Base-by-base conservation (phyloP, 2,797 vertebrate species). In the Syncerus caffer region DNA sequence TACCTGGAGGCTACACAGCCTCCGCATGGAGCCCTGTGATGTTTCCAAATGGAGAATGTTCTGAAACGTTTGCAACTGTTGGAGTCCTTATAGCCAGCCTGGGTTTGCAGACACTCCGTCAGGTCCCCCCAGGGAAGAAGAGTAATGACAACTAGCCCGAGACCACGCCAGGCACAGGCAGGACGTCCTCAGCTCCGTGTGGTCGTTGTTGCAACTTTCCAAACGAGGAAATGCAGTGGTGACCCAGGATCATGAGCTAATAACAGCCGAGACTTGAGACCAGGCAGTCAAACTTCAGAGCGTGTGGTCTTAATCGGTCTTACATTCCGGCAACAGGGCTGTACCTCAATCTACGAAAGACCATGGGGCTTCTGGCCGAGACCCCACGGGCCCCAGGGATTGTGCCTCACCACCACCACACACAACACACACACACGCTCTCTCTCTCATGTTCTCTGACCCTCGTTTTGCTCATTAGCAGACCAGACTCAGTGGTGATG, bases 101-200 rank as follows among this genome's bases (percentile, higher is more conserved):
- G 21, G 19, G 78, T 60, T 71, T 78, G 29, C 31, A 47, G 71
- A 42, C 27, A 31, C 88, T 60, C n/a, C 7, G 13, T 27, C 34
- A 58, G n/a, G 4, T 4, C 23, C 71, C 21, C 50, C 15, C 17
- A 34, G 91, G 13, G 19, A 2, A 79, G 84, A 67, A 21, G 16
- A 78, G 64, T 29, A 31, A 14, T 50, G 55, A 29, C 42, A 57
- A 13, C 16, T 4, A 21, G 34, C 60, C 76, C 5, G 8, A n/a
- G 25, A 38, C 47, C 9, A 0, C 1, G 21, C 47, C 27, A 42
- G 58, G 50, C 57, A 12, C 0, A 1, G 82, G 15, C 42, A 3
- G 14, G 2, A 4, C 0, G 2, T 58, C 64, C 64, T 58, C 31
- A 51, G 34, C 47, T 16, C 7, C 31, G 0, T 25, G 17, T 27